These are phyloP conservation scores for Eupeodes corollae DNA, from an alignment of 1,140 invertebrate species.

Conservation along the genomic window DNA sequence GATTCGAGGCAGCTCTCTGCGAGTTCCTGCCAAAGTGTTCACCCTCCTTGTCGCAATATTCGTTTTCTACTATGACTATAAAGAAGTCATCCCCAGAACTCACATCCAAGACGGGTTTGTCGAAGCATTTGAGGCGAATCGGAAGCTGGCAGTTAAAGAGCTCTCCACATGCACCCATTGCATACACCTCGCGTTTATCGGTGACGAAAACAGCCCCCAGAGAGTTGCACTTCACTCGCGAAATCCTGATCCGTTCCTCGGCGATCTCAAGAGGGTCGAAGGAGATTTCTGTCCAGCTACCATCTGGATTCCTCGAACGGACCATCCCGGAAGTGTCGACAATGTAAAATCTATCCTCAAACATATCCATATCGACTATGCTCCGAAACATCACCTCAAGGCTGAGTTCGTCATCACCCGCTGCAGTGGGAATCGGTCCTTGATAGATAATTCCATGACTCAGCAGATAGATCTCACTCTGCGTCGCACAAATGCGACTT, in stretches of 20 bases:
- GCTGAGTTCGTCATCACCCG: too few relatives aligned
- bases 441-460: too few relatives aligned
- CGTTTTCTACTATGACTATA: conserved; percentile 19
- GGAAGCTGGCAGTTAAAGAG: conserved; percentile 24
- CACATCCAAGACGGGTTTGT: conserved; percentile 24
- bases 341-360: not conserved
- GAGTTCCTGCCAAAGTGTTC: conserved; percentile 11
- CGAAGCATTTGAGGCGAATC: conserved; percentile 24
- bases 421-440: too few relatives aligned
- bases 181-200: conserved; percentile 19
- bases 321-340: not conserved
- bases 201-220: conserved; percentile 27
- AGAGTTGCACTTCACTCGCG: conserved; percentile 23
- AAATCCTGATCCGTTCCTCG: conserved; percentile 25
- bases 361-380: too few relatives aligned
- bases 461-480: too few relatives aligned
- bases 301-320: not conserved
- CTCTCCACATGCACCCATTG: conserved; percentile 27
- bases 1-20: not conserved
- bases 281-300: conserved; percentile 17
- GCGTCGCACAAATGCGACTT: too few relatives aligned
- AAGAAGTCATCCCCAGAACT: conserved; percentile 29
- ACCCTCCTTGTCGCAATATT: conserved; percentile 13
- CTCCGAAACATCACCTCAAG: too few relatives aligned
- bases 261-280: conserved; percentile 28